Base-by-base conservation (phyloP, 2,113 vertebrate genomes). In the Trachemys scripta region DNA sequence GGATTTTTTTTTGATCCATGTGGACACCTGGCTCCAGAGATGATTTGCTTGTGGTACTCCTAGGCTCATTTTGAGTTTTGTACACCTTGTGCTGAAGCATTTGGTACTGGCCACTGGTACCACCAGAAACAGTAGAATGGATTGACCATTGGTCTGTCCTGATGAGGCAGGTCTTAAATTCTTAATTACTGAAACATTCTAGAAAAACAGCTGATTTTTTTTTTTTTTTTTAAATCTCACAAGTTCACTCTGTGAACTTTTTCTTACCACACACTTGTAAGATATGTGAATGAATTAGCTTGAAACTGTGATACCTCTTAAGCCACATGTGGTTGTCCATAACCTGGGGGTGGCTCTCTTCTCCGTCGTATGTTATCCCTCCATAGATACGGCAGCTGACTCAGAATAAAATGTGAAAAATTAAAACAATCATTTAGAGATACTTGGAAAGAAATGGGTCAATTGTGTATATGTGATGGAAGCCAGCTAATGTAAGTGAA, bases 391-490 rank as follows among this genome's bases (percentile, higher is more conserved):
- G 95, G 96, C 0, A 5, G 84, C 92, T 90, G 95, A 88, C 93
- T 94, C 88, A 0, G 1, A 92, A 97, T 85, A 65, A 93, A 96
- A 96, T 75, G 88, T 11, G 81, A 80, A 90, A 90, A 94, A 97
- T 95, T 95, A 96, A 92, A 96, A 94, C 94, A 96, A 97, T 97
- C 83, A 97, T 65, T 89, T 95, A 87, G 2, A 0, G 85, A 95
- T 92, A 96, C 79, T 85, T 72, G 89, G 93, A 94, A 97, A 95
- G 94, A 95, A 97, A 96, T 81, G 89, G 93, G 88, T 85, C 92
- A 81, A 91, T 82, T 92, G 86, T 87, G 75, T 85, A 96, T 97
- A 96, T 97, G 94, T 93, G 97, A 97, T 92, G 94, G 93, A 97
- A 97, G 97, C 95, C 88, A 97, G 81, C 82, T 35, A 82, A 65